A percentile compares a stretch with the other conserved stretches of the same genome.
Evolutionary conservation across 2,888 invertebrate species (phyloP).

Genomic region (Fragum fragum): DNA sequence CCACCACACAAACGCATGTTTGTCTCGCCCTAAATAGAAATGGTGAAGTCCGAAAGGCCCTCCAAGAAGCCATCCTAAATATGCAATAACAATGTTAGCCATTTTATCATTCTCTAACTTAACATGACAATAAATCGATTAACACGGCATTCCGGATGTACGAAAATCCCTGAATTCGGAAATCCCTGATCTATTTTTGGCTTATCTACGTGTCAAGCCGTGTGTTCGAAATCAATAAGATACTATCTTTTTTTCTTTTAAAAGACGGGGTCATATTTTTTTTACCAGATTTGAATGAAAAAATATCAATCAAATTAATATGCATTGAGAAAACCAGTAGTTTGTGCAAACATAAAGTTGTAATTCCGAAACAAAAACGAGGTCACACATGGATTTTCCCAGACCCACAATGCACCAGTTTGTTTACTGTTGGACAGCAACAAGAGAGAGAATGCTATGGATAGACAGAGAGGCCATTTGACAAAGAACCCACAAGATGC

Average conservation of each 20-base stretch:
- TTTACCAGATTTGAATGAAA: no score
- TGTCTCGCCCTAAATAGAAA: slow-evolving; percentile 95
- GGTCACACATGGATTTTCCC: slow-evolving; percentile 40
- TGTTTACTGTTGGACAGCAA: slow-evolving; percentile 64
- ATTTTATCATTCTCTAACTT: slow-evolving; percentile 36
- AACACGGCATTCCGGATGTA: slow-evolving; percentile 35
- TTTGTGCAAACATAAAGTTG: no score
- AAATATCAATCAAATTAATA: no score
- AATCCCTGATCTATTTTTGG: slow-evolving; percentile 53
- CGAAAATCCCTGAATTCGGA: slow-evolving; percentile 19
- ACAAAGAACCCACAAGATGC: slow-evolving; percentile 79
- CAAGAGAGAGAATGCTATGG: slow-evolving; percentile 71
- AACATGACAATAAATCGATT: neutral
- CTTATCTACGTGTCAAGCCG: slow-evolving; percentile 44
- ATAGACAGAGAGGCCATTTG: slow-evolving; percentile 81
- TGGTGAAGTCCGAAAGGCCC: slow-evolving; percentile 96
- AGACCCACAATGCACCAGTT: slow-evolving; percentile 66
- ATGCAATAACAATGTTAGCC: slow-evolving; percentile 90
- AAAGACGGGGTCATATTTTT: no score
- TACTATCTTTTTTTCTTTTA: neutral
- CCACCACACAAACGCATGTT: slow-evolving; percentile 97
- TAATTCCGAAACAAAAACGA: slow-evolving; percentile 13
- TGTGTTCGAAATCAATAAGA: slow-evolving; percentile 21
- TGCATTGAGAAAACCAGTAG: no score
- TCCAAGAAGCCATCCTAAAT: slow-evolving; percentile 95